Evolutionary conservation across 2,888 invertebrate species (phyloP), one percentile per base, ranked within the genome.

Genomic region (Desoria tigrina): DNA sequence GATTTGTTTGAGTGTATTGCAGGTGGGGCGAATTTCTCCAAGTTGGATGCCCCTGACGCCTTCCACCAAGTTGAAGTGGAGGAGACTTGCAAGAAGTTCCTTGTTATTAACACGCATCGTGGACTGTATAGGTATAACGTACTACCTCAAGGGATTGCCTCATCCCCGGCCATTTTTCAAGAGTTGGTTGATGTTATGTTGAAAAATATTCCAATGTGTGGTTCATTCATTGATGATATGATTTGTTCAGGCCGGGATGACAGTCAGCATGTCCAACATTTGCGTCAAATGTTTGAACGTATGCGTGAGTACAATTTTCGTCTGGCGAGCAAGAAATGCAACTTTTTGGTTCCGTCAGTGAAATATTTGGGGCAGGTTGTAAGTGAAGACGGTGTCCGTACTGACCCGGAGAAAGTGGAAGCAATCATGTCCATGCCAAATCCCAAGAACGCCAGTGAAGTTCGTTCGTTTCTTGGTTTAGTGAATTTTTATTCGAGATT

Each of bases 401-500:
- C n/a, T n/a, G n/a, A n/a, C n/a, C n/a, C n/a, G n/a, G 70, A 66
- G 1, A 79, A 80, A 72, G 71, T 79, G 0, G 63, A 73, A 11
- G 79, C 78, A 0, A 79, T 79, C 21, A 24, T 74, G n/a, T 68
- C 77, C 4, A 64, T 76, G 57, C 72, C 75, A 16, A 61, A 18
- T 45, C 78, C 78, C 3, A 63, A 62, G 23, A 72, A 77, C 58
- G 66, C 74, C 0, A 65, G 65, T 27, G 71, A n/a, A n/a, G n/a
- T n/a, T n/a, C n/a, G n/a, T n/a, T n/a, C n/a, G n/a, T n/a, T n/a
- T n/a, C n/a, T n/a, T 76, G 79, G 79, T 0, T 74, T 79, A 63
- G 66, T 79, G 0, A 79, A 79, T 72, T 81, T 79, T 72, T 80
- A 80, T 68, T 73, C 77, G 6, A 76, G 76, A 58, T 81, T 80